Conservation (phyloP, 2,113 vertebrate genomes). For the Hemiscyllium ocellatum region DNA sequence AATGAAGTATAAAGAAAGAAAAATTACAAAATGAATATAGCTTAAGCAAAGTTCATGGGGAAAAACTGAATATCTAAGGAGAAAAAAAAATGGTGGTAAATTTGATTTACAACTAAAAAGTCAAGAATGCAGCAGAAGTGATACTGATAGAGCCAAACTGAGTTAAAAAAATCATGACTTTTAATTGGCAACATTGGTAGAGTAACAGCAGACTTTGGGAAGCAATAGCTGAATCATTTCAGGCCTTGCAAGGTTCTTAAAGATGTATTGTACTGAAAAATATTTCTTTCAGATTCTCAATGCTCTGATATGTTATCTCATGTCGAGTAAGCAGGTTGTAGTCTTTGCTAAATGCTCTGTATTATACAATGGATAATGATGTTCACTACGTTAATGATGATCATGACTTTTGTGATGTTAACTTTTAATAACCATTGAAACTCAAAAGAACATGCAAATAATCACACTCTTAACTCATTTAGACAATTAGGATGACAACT, state of each 20-base stretch:
- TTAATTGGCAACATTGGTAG: neutral
- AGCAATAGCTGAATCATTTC: neutral
- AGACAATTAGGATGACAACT: neutral
- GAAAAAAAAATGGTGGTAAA: neutral
- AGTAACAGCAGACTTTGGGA: neutral
- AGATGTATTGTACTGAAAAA: neutral
- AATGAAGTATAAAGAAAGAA: neutral
- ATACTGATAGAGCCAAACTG: neutral
- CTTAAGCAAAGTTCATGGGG: neutral
- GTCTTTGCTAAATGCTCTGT: neutral
- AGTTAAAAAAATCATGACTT: neutral
- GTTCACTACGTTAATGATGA: neutral
- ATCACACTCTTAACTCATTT: neutral
- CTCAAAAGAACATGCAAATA: neutral
- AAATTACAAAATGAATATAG: neutral
- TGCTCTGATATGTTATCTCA: too few relatives aligned
- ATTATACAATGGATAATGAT: neutral
- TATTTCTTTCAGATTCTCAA: neutral
- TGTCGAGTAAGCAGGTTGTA: neutral
- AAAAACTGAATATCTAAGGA: neutral
- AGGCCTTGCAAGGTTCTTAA: neutral
- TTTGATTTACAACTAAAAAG: neutral
- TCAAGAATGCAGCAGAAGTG: neutral
- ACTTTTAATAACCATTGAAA: neutral
- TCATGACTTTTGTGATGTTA: neutral